Evolutionary conservation across 2,113 vertebrate species (phyloP).

Genomic region (Rhabdornis inornatus): DNA sequence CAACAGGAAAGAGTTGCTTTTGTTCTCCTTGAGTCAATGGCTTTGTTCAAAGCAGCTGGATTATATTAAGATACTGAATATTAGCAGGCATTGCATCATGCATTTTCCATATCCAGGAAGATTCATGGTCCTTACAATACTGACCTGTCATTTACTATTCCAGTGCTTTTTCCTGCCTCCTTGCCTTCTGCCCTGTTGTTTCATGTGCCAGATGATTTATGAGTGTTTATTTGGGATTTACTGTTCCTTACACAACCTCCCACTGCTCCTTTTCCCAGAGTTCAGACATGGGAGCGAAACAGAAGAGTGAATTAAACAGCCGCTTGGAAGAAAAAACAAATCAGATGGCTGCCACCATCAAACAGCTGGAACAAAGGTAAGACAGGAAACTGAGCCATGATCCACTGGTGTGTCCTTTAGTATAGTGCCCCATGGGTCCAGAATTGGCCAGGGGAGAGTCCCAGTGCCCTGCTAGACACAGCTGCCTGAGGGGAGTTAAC

Average conservation of each 20-base stretch:
- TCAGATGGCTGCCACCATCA: conserved; percentile 94
- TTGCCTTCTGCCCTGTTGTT: background rate
- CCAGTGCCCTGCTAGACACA: background rate
- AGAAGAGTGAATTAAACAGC: conserved; percentile 90
- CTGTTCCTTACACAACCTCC: background rate
- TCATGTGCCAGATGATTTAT: rapidly evolving
- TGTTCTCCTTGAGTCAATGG: background rate
- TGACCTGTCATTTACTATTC: background rate
- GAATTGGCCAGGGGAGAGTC: background rate
- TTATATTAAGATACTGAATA: background rate
- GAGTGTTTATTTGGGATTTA: background rate
- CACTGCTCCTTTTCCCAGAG: conserved; percentile 66
- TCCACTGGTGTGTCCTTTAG: background rate
- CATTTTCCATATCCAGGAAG: background rate
- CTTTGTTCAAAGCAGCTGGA: background rate
- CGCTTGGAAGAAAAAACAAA: conserved; percentile 95
- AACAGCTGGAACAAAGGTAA: conserved; percentile 96
- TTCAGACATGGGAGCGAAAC: conserved; percentile 86
- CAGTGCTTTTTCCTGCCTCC: background rate
- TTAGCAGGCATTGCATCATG: background rate
- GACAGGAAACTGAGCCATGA: background rate
- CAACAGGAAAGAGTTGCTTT: background rate
- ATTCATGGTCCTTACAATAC: background rate
- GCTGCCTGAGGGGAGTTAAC: background rate
- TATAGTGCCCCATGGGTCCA: background rate